Base-by-base conservation (phyloP, 1,140 invertebrate species). In the Trinorchestia longiramus region DNA sequence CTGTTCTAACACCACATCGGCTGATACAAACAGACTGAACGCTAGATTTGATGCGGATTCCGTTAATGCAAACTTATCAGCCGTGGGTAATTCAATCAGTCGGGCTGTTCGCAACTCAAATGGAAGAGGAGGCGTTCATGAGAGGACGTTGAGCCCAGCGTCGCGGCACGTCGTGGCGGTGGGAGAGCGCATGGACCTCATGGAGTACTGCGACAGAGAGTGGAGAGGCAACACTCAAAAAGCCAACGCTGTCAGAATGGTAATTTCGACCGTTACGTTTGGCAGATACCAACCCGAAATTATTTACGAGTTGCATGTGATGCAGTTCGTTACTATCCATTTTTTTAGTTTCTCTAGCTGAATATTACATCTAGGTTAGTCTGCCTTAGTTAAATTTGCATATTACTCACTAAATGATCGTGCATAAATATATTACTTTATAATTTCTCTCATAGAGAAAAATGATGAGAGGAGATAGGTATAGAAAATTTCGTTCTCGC, bases 121-220 rank as follows among this genome's bases (percentile, higher is more conserved):
- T 4, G 28, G 17, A 4, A 41, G 43, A 17, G 17, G 62, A 15
- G 17, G 28, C 94, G 23, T 43, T n/a, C 53, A 45, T 4, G 45
- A 45, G 92, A 87, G 92, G 45, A 41, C 53, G 53, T n/a, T 4
- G 43, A 94, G 92, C 40, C 92, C 92, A 0, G 92, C 92, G 8
- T 94, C 92, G 3, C 92, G 92, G 17, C 15, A 4, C 19, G 92
- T 94, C 23, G 43, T 95, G 45, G 95, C 88, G 77, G 57, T 96
- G 40, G 95, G 96, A n/a, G 95, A 87, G 95, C 53, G 42, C 40
- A 45, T 91, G 40, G 90, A 95, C 90, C 45, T 96, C 3, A 41
- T n/a, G 0, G 43, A 36, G 19, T 62, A 77, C 87, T 44, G 43
- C 43, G 43, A 43, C 44, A n/a, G 42, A 28, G 95, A 95, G n/a